Conservation (phyloP, 2,113 vertebrate genomes). For the Sphaerodactylus townsendi region DNA sequence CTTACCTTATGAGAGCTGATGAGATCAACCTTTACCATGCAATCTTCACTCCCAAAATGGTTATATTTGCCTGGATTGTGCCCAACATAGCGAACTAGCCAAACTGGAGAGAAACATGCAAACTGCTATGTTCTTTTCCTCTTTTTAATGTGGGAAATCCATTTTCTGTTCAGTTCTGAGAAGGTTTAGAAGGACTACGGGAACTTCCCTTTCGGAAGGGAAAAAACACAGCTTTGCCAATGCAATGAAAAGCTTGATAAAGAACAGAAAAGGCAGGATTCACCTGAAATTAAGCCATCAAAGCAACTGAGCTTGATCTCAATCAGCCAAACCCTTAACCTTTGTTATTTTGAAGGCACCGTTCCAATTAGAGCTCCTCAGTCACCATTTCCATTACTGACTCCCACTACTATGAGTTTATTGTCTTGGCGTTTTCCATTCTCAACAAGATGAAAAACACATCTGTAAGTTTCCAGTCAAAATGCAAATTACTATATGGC, state of each 20-base stretch:
- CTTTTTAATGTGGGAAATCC: neutral
- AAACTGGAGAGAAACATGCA: neutral
- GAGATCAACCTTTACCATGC: too few species aligned
- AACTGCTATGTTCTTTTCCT: conserved; percentile 17
- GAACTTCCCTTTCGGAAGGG: conserved; percentile 27
- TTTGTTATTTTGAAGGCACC: conserved; percentile 64
- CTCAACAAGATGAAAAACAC: conserved; percentile 52
- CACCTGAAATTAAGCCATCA: conserved; percentile 72
- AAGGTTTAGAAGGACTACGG: neutral
- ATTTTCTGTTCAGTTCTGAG: conserved; percentile 12
- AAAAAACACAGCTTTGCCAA: conserved; percentile 50
- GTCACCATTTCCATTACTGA: conserved; percentile 66
- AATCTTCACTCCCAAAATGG: neutral
- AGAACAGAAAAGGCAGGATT: conserved; percentile 66
- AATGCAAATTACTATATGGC: conserved; percentile 52
- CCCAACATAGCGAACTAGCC: conserved; percentile 53
- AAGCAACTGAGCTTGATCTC: conserved; percentile 69
- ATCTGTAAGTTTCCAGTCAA: conserved; percentile 57
- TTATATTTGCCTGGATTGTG: neutral
- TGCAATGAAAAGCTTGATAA: conserved; percentile 29
- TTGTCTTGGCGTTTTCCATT: conserved; percentile 58
- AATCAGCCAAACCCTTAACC: conserved; percentile 70
- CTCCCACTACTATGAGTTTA: conserved; percentile 61
- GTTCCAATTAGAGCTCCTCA: conserved; percentile 65
- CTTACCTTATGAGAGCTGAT: too few species aligned